A percentile compares a stretch with the other conserved stretches of the same genome.
Conservation (phyloP, 2,113 vertebrate species). For the Origma solitaria region DNA sequence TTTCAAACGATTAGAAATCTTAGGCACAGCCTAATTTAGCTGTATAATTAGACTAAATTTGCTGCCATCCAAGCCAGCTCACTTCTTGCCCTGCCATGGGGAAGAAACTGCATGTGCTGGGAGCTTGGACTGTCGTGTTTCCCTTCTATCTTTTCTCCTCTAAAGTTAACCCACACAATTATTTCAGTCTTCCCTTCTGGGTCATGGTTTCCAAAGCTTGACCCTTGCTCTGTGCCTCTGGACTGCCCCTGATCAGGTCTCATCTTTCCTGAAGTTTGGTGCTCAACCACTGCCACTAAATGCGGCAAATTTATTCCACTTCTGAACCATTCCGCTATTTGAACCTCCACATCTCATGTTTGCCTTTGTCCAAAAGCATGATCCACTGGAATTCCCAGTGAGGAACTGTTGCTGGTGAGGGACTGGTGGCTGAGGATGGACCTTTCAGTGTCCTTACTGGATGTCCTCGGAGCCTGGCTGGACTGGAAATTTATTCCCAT, state of each 20-base stretch:
- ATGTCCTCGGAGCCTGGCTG: background rate
- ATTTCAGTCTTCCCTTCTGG: background rate
- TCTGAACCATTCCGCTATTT: background rate
- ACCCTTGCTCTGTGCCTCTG: background rate
- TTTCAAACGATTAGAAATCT: background rate
- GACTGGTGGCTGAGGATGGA: background rate
- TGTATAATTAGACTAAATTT: background rate
- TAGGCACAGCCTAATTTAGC: background rate
- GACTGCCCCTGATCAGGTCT: background rate
- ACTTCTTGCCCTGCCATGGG: background rate
- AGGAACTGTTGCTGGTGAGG: background rate
- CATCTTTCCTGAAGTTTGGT: background rate
- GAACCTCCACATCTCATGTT: background rate
- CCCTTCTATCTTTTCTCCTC: background rate
- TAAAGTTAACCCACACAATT: background rate
- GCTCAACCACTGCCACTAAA: background rate
- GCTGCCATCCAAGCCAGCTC: background rate
- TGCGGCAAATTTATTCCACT: background rate
- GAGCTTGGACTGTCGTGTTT: background rate
- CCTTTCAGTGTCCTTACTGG: background rate
- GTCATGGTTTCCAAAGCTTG: background rate
- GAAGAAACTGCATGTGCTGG: background rate
- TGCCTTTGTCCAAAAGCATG: accelerated
- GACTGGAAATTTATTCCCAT: background rate
- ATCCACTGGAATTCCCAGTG: background rate